phyloP scores from a whole-genome alignment of 1,140 invertebrate genomes.

The Meloidogyne hapla region DNA sequence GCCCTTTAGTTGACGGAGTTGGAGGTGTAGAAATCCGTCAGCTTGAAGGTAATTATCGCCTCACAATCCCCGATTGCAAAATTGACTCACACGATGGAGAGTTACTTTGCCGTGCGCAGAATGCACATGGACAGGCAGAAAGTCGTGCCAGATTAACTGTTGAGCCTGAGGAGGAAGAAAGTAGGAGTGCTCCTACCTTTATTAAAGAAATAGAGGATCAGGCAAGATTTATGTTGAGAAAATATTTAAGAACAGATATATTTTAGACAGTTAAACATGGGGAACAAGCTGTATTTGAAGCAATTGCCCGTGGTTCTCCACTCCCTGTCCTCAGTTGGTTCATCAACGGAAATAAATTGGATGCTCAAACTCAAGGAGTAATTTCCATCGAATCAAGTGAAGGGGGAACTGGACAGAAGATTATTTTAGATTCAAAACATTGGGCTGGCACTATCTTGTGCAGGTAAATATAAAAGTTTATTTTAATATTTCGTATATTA shows the following conservation, averaged over 20 bases:
- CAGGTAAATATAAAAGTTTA: constrained; percentile 23
- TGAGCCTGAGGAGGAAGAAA: constrained; percentile 58
- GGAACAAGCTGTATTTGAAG: constrained; percentile 58
- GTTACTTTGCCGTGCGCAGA: constrained; percentile 51
- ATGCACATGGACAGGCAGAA: constrained; percentile 59
- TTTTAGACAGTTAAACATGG: constrained; percentile 59
- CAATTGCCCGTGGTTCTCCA: constrained; percentile 57
- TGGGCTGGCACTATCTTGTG: constrained; percentile 61
- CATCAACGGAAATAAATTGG: constrained; percentile 55
- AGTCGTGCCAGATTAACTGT: constrained; percentile 57
- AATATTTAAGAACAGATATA: not conserved
- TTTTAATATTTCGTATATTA: constrained; percentile 1
- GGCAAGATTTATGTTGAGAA: constrained; percentile 17
- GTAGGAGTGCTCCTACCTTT: constrained; percentile 59
- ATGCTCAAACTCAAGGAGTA: constrained; percentile 48
- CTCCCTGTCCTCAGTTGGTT: constrained; percentile 57
- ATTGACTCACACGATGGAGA: constrained; percentile 61
- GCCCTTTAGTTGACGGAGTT: constrained; percentile 44
- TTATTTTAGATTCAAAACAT: constrained; percentile 55
- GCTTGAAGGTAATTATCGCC: constrained; percentile 52
- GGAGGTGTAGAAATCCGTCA: constrained; percentile 58
- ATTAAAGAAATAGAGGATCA: constrained; percentile 64
- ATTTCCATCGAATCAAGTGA: constrained; percentile 43
- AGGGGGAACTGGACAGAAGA: constrained; percentile 56
- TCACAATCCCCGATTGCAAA: constrained; percentile 48